These are phyloP conservation scores for Reticulitermes lucifugus DNA, from an alignment of 2,888 invertebrate species.

Conservation along the genomic window DNA sequence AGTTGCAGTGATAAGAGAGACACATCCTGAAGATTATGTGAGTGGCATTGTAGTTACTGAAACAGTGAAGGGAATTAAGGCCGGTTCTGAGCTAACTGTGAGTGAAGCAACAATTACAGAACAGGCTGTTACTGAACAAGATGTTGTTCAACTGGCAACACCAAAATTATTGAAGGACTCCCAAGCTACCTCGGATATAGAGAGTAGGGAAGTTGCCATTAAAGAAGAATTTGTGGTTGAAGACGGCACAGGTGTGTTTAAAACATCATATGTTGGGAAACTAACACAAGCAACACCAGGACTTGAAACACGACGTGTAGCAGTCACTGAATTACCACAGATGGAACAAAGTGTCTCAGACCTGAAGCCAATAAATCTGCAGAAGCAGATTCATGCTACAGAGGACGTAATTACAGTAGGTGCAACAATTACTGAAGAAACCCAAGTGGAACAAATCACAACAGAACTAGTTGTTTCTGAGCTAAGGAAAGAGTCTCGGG, in stretches of 20 bases:
- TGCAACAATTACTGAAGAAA: conserved; percentile 45
- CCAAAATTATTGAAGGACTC: conserved; percentile 26
- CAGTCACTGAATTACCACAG: conserved; percentile 43
- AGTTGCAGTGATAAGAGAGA: conserved; percentile 42
- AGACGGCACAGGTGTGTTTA: conserved; percentile 29
- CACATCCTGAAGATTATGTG: conserved; percentile 34
- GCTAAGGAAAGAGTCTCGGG: background rate
- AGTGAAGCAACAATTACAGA: conserved; percentile 46
- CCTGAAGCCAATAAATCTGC: conserved; percentile 4
- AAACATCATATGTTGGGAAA: background rate
- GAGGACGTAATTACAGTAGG: conserved; percentile 36
- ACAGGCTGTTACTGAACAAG: conserved; percentile 42
- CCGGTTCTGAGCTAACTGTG: conserved; percentile 44
- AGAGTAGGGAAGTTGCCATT: conserved; percentile 44
- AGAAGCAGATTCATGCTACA: conserved; percentile 36
- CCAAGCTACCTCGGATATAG: conserved; percentile 43
- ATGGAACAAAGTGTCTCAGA: background rate
- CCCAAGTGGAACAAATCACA: conserved; percentile 29
- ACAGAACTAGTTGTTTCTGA: conserved; percentile 30
- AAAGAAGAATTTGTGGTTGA: conserved; percentile 14
- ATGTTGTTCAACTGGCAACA: conserved; percentile 35
- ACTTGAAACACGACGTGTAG: conserved; percentile 40
- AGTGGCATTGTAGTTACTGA: conserved; percentile 23
- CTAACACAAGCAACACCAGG: background rate
- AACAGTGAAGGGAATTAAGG: conserved; percentile 35